phyloP scores from a whole-genome alignment of 92 coral and sea anemone species.

The Bergia puertoricense region DNA sequence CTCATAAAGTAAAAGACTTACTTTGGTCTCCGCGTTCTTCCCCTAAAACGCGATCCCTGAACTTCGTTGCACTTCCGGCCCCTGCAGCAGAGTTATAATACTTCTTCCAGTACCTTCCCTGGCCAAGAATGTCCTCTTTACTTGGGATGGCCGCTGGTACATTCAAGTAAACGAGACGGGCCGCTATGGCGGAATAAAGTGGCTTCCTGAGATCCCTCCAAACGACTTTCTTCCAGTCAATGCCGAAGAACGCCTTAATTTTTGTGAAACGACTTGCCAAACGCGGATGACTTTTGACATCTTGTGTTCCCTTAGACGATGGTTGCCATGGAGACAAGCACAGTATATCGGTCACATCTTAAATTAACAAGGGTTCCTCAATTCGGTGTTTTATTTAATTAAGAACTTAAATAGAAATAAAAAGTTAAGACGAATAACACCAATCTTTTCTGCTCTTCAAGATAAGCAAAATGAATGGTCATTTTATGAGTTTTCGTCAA shows the following conservation, averaged over 20 bases:
- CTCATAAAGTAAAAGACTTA: background rate
- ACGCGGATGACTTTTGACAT: constrained; percentile 40
- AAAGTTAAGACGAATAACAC: no score
- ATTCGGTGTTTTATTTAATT: no score
- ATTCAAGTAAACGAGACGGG: constrained; percentile 36
- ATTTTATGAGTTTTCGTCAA: no score
- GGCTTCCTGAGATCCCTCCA: constrained; percentile 47
- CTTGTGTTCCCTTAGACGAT: constrained; percentile 39
- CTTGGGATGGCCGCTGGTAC: constrained; percentile 43
- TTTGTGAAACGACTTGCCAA: background rate
- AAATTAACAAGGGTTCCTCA: no score
- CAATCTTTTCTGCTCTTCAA: no score
- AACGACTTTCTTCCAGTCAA: constrained; percentile 51
- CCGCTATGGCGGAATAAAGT: constrained; percentile 52
- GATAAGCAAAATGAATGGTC: no score
- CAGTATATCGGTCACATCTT: no score
- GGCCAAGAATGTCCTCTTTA: constrained; percentile 16
- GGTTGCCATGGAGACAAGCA: no score
- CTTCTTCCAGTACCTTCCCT: constrained; percentile 52
- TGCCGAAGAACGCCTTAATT: constrained; percentile 35
- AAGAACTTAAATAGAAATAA: no score
- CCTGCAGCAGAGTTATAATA: constrained; percentile 32
- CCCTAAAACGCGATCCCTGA: background rate
- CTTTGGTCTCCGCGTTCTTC: background rate
- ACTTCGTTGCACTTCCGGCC: background rate